Base-by-base conservation (phyloP, 2,888 invertebrate species). In the Drosophila nr. medialis region DNA sequence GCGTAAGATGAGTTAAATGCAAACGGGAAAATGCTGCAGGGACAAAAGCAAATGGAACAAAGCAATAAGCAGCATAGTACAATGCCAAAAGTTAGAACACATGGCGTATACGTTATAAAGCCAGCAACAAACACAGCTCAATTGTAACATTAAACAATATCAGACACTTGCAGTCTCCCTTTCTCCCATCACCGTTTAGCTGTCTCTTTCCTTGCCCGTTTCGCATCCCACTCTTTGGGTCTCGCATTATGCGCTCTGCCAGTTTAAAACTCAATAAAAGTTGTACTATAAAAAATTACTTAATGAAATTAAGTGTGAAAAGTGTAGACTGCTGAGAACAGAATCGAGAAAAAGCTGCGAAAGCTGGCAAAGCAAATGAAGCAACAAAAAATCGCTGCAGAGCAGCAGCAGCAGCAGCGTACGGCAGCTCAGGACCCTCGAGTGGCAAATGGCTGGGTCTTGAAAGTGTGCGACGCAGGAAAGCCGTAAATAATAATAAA, bases 271-370 rank as follows among this genome's bases (percentile, higher is more conserved):
- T 81, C 86, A 88, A 86, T 88, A 81, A 86, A 86, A 86, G 81
- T 77, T 80, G 72, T 81, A 65, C 72, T 76, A 86, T 88, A 78
- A 86, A 88, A 86, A 81, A 85, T 88, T 83, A 86, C 85, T 86
- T 88, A 86, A 86, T 86, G 88, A 86, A 88, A 86, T 86, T 85
- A 85, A 83, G 83, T 83, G 86, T 74, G 77, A 87, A 85, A 85
- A 81, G 83, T 79, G 64, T 72, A 27, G 72, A 69, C 79, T 66
- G 67, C 58, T 59, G 54, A 32, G 56, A 30, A 51, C 40, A 34
- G 32, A 32, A 21, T 49, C 32, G 32, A 50, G 64, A 21, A 56
- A 30, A 56, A 30, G 21, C 42, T 15, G 42, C 21, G 42, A 56
- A 40, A 24, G 21, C 45, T 15, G 45, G 24, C 24, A 45, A 30